Evolutionary conservation across 2,888 invertebrate species (phyloP).

Genomic region (Lacanobia oleracea): DNA sequence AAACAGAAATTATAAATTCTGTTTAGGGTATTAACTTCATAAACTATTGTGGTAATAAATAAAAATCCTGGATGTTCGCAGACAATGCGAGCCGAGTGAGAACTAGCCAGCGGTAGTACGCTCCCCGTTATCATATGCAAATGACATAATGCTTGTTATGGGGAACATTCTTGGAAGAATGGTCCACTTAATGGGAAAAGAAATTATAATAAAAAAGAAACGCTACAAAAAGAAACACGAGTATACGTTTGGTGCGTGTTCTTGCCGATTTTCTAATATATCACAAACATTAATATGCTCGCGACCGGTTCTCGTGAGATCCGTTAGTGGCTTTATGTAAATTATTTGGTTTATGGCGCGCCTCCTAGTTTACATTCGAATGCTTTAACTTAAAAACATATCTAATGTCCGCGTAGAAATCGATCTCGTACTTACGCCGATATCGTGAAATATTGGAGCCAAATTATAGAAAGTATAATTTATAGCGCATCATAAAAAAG

Average conservation of each 20-base stretch:
- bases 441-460: constrained; percentile 76
- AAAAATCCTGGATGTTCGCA: constrained; percentile 11
- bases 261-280: constrained; percentile 89
- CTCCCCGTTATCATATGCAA: constrained; percentile 69
- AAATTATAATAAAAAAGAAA: constrained; percentile 83
- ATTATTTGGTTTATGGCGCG: constrained; percentile 86
- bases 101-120: constrained; percentile 17
- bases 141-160: constrained; percentile 71
- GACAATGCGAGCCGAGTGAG: constrained; percentile 7
- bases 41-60: neutral
- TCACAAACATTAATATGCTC: constrained; percentile 87
- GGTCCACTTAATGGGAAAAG: constrained; percentile 75
- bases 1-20: neutral
- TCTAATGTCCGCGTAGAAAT: constrained; percentile 67
- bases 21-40: neutral
- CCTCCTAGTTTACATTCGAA: constrained; percentile 88
- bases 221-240: constrained; percentile 77
- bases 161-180: constrained; percentile 70
- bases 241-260: constrained; percentile 71
- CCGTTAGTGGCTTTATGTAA: constrained; percentile 90
- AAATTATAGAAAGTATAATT: constrained; percentile 85
- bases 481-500: constrained; percentile 77
- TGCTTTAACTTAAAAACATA: constrained; percentile 77
- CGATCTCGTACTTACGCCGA: constrained; percentile 69
- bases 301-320: constrained; percentile 88